A percentile compares a stretch with the other conserved stretches of the same genome.
Conservation (phyloP, 2,888 invertebrate genomes). For the Acrobasis consociella region DNA sequence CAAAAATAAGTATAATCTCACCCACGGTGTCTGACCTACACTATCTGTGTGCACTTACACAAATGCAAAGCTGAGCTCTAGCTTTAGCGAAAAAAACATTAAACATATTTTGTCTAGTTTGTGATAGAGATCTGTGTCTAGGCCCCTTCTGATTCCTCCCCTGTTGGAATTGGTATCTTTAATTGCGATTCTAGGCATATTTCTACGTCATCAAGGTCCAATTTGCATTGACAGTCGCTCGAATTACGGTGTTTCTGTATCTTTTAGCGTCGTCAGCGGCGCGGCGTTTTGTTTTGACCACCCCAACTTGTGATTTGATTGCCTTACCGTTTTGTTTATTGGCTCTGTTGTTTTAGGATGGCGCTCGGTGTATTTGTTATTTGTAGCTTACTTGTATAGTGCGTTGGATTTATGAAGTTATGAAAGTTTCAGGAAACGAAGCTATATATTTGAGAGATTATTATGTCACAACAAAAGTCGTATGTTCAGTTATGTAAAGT, state of each 20-base stretch:
- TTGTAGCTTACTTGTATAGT: not conserved
- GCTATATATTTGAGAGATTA: no score
- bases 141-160: slow-evolving; percentile 52
- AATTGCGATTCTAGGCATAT: slow-evolving; percentile 58
- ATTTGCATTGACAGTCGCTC: slow-evolving; percentile 48
- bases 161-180: slow-evolving; percentile 49
- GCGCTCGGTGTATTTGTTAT: slow-evolving; percentile 8
- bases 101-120: no score
- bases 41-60: no score
- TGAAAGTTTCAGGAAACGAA: not conserved
- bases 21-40: no score
- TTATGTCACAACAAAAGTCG: no score
- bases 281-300: slow-evolving; percentile 31
- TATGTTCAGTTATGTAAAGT: no score
- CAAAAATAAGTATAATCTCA: no score
- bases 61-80: no score
- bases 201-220: slow-evolving; percentile 56
- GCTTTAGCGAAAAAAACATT: no score
- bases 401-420: not conserved
- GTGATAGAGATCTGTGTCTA: slow-evolving; percentile 33
- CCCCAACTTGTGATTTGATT: slow-evolving; percentile 36
- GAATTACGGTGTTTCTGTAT: slow-evolving; percentile 32
- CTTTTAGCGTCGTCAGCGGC: slow-evolving; percentile 33
- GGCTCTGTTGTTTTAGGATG: slow-evolving; percentile 26
- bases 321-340: slow-evolving; percentile 28